phyloP scores from a whole-genome alignment of 1,140 invertebrate species.

The Pentalonia nigronervosa region DNA sequence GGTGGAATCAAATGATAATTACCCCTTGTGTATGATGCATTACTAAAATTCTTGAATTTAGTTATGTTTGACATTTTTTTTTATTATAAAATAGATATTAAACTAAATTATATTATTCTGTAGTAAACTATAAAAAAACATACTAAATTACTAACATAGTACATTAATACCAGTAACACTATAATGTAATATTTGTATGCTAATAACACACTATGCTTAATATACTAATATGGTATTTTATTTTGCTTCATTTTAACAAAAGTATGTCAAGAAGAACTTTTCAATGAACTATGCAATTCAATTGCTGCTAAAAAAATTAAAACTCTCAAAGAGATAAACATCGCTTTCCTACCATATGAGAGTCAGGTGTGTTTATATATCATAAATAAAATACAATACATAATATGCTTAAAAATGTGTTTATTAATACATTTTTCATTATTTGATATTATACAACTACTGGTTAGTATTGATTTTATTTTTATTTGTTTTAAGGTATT shows the following conservation, averaged over 20 bases:
- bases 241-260: constrained; percentile 43
- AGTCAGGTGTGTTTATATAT: constrained; percentile 78
- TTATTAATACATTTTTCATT: not conserved
- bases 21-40: not conserved
- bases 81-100: not conserved
- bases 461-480: not conserved
- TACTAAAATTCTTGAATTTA: not conserved
- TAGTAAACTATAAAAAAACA: not conserved
- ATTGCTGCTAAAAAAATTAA: constrained; percentile 94
- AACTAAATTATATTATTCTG: not conserved
- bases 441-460: not conserved
- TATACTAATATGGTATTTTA: constrained; percentile 35
- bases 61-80: not conserved
- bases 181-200: not conserved
- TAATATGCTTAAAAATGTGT: not conserved
- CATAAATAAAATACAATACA: not conserved
- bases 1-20: not conserved
- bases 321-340: constrained; percentile 99
- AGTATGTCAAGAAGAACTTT: constrained; percentile 89
- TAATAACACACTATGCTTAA: constrained; percentile 26
- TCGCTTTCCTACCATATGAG: constrained; percentile 99
- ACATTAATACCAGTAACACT: not conserved
- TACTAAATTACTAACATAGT: not conserved
- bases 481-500: constrained; percentile 77
- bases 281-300: constrained; percentile 97